Evolutionary conservation across 2,113 vertebrate genomes (phyloP).

Genomic region (Octodon degus): DNA sequence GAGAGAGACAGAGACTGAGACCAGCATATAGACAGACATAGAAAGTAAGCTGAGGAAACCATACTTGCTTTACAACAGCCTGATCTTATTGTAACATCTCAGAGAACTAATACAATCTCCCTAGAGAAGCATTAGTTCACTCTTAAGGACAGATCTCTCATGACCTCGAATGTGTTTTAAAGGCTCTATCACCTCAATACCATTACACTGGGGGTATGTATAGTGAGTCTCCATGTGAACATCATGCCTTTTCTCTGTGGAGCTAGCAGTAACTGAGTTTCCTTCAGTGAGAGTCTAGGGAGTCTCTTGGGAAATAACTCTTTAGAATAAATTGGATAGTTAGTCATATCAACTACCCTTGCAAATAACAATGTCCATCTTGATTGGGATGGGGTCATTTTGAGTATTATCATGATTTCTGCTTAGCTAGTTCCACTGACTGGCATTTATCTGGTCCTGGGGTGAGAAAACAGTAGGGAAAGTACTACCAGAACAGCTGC

Average conservation of each 20-base stretch:
- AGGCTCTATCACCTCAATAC: background rate
- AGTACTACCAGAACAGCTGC: background rate
- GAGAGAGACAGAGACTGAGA: background rate
- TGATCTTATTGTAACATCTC: background rate
- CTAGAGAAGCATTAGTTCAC: background rate
- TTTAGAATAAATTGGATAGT: background rate
- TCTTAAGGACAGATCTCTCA: background rate
- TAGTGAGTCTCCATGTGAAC: background rate
- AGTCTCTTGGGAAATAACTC: slow-evolving; percentile 34
- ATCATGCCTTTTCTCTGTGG: background rate
- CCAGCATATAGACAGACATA: background rate
- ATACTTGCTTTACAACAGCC: background rate
- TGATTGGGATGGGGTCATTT: background rate
- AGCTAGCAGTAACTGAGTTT: background rate
- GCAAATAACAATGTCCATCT: background rate
- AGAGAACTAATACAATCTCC: background rate
- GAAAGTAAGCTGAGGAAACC: background rate
- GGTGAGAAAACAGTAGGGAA: background rate
- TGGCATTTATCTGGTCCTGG: background rate
- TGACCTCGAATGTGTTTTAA: background rate
- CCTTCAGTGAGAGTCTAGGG: background rate
- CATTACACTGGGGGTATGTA: background rate
- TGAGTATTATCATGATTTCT: background rate
- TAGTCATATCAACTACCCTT: background rate
- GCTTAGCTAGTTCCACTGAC: background rate